Base-by-base conservation (phyloP, 2,888 invertebrate species). In the Melanotus villosus region DNA sequence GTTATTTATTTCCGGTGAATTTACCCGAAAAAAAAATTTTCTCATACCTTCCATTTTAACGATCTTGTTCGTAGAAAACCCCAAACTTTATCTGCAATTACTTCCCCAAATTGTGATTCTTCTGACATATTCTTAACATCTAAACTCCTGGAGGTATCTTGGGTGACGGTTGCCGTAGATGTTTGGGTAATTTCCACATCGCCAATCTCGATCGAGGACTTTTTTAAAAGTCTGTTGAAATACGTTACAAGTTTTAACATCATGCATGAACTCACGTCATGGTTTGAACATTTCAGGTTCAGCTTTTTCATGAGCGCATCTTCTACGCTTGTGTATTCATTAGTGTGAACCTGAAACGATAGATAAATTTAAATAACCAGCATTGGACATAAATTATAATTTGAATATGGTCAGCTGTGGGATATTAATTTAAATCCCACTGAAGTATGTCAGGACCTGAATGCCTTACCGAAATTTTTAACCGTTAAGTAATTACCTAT, bases 241-340 rank as follows among this genome's bases (percentile, higher is more conserved):
- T 94, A 94, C 14, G 92, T 91, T 36, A 94, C 91, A 76, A 94
- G 84, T 83, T 94, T 95, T 16, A 93, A 87, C 88, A 94, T 94
- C 80, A 93, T 91, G 82, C 95, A 95, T 6, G 94, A 92, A 34
- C 93, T 92, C 47, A 93, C 89, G 78, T 95, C 94, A 60, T 91
- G 88, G 74, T 92, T 90, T 2, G 90, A 88, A 81, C 95, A 95
- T 87, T 93, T 94, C 75, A 88, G 86, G 80, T 93, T 94, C 36
- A 95, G 85, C 76, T 93, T 94, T 47, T 90, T 89, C 75, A 93
- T 86, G 9, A 95, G 87, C 18, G 90, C 88, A 74, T 93, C 93
- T 84, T 95, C 95, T 75, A 87, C 79, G 23, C 79, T 80, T 75
- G 80, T 84, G 79, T 67, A 82, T 75, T 77, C 84, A 58, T 82